phyloP scores from a whole-genome alignment of 2,888 invertebrate species.

The Melieria omissa region DNA sequence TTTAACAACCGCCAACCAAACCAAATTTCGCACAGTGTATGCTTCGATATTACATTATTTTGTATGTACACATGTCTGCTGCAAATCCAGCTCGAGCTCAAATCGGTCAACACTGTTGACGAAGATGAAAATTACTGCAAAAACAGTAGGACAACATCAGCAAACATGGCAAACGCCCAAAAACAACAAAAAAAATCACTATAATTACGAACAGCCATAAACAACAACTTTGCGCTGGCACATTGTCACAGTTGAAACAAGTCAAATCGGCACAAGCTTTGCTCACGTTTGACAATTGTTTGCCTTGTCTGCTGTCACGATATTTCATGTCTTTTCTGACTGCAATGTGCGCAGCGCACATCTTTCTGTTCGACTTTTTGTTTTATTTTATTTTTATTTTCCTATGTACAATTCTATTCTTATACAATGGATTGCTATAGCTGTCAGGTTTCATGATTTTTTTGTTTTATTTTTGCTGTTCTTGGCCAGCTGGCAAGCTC shows the following conservation, averaged over 20 bases:
- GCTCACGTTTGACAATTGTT: conserved; percentile 29
- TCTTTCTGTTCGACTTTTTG: background rate
- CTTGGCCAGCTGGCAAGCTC: too few relatives aligned
- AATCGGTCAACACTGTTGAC: conserved; percentile 24
- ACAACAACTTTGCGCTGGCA: conserved; percentile 11
- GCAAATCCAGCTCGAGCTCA: conserved; percentile 11
- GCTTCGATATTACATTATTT: too few relatives aligned
- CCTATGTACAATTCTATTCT: too few relatives aligned
- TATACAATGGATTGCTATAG: too few relatives aligned
- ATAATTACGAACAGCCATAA: conserved; percentile 3
- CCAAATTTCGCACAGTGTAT: too few relatives aligned
- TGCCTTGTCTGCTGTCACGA: conserved; percentile 5
- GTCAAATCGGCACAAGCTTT: conserved; percentile 30
- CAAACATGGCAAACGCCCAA: background rate
- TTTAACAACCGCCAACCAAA: too few relatives aligned
- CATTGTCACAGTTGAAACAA: conserved; percentile 17
- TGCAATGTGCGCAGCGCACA: conserved; percentile 2
- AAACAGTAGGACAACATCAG: too few relatives aligned
- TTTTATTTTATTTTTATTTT: too few relatives aligned
- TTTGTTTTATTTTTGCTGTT: too few relatives aligned
- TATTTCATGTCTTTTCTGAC: too few relatives aligned
- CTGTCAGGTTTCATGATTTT: too few relatives aligned
- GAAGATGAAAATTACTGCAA: background rate
- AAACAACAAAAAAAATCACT: background rate
- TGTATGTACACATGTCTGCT: too few relatives aligned